phyloP scores from a whole-genome alignment of 2,888 invertebrate species.

The Diaperis boleti region DNA sequence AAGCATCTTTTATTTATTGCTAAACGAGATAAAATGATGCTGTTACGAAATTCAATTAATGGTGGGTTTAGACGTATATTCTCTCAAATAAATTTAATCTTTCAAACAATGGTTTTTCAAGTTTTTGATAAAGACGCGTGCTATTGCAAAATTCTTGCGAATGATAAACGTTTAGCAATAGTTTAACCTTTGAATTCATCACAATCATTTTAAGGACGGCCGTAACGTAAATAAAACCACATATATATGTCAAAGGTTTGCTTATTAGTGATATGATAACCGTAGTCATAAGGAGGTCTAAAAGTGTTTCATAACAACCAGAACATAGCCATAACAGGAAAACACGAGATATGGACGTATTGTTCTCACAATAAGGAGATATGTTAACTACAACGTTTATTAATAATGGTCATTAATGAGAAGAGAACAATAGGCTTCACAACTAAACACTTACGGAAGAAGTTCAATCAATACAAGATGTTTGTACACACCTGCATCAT shows the following conservation, averaged over 20 bases:
- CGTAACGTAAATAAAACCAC: slow-evolving; percentile 37
- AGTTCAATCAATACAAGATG: too few species aligned
- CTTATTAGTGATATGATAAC: slow-evolving; percentile 34
- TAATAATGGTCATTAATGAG: slow-evolving; percentile 4
- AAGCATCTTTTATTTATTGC: slow-evolving; percentile 3
- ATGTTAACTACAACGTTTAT: slow-evolving; percentile 16
- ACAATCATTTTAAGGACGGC: slow-evolving; percentile 35
- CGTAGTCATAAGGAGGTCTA: slow-evolving; percentile 35
- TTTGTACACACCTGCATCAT: too few species aligned
- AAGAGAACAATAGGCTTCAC: background rate
- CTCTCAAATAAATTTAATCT: slow-evolving; percentile 32
- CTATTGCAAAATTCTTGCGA: slow-evolving; percentile 43
- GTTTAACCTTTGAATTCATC: slow-evolving; percentile 42
- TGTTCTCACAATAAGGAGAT: slow-evolving; percentile 26
- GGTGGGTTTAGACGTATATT: slow-evolving; percentile 18
- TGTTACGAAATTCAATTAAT: slow-evolving; percentile 25
- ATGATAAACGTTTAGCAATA: slow-evolving; percentile 40
- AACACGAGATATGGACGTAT: slow-evolving; percentile 22
- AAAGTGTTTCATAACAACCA: slow-evolving; percentile 34
- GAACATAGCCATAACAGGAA: slow-evolving; percentile 38
- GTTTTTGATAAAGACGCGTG: slow-evolving; percentile 40
- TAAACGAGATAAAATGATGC: slow-evolving; percentile 8
- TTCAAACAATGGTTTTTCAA: slow-evolving; percentile 32
- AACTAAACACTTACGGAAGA: background rate
- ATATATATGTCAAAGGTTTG: slow-evolving; percentile 42